Conservation (phyloP, 1,140 invertebrate species). For the Ips typographus region DNA sequence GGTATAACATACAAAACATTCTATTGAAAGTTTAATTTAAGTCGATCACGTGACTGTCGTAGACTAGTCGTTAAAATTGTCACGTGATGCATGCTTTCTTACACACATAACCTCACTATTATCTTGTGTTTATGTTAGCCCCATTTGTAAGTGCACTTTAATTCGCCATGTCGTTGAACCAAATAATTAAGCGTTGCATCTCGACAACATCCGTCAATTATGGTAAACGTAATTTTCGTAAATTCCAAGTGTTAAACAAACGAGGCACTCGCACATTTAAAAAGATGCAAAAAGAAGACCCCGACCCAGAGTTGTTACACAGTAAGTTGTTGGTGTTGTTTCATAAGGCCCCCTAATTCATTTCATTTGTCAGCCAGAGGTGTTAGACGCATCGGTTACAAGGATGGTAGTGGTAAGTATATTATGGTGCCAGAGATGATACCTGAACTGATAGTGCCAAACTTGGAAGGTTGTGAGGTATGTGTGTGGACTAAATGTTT, state of each 20-base stretch:
- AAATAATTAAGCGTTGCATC: constrained; percentile 57
- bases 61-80: too few relatives aligned
- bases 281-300: constrained; percentile 57
- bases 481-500: neutral
- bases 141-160: too few relatives aligned
- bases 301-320: constrained; percentile 63
- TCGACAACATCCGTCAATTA: constrained; percentile 58
- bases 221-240: constrained; percentile 78
- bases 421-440: constrained; percentile 82
- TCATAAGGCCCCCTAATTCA: too few relatives aligned
- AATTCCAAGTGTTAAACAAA: constrained; percentile 73
- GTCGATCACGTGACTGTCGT: too few relatives aligned
- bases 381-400: constrained; percentile 18
- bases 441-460: constrained; percentile 89
- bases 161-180: constrained; percentile 40
- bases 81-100: neutral
- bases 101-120: neutral
- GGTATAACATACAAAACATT: too few relatives aligned
- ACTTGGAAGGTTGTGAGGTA: constrained; percentile 73
- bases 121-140: neutral
- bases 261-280: constrained; percentile 70
- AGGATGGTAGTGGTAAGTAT: constrained; percentile 58
- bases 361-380: constrained; percentile 1
- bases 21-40: too few relatives aligned
- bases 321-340: constrained; percentile 52